Evolutionary conservation across 2,888 invertebrate genomes (phyloP), one percentile per base, ranked within the genome.

Genomic region (Andrena chrysosceles): DNA sequence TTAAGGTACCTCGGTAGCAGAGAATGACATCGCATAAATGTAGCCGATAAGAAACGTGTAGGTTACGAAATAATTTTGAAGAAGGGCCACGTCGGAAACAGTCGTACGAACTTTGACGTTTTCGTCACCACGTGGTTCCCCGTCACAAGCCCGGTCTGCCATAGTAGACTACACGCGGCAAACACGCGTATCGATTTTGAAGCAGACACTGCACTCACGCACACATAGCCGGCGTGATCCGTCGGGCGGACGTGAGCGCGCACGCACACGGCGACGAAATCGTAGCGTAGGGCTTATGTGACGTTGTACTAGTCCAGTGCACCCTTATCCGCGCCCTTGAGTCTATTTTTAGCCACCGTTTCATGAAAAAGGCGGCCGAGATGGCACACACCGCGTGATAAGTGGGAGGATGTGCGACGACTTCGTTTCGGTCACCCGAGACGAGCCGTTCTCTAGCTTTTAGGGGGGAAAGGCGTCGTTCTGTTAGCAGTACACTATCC

Each of bases 301-400:
- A 90, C 89, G 86, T 87, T 87, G 86, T 80, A 77, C 80, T 89
- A 87, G 88, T 84, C 87, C 87, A 89, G 78, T 87, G 88, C 86
- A 90, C 87, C 88, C 90, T 87, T 87, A 87, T 78, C 83, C 87
- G 83, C 87, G 92, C 89, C 91, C 92, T 92, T 92, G 92, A 92
- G 91, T 90, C 90, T 92, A 92, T 91, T 91, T 92, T 90, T 89
- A 90, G 88, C 82, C 72, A 62, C 73, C 67, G 75, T 77, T 82
- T 85, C 64, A 77, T 75, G 70, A 76, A 81, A 82, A 80, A 87
- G 73, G n/a, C 68, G 60, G 35, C 59, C 64, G 68, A 78, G 75
- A 80, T 64, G 77, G 71, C 69, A 75, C 66, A 56, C 52, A 66
- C 60, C 63, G 20, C 62, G 35, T 63, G 54, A 73, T 78, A 76